Evolutionary conservation across 2,113 vertebrate species (phyloP).

Genomic region (Poeciliopsis prolifica): DNA sequence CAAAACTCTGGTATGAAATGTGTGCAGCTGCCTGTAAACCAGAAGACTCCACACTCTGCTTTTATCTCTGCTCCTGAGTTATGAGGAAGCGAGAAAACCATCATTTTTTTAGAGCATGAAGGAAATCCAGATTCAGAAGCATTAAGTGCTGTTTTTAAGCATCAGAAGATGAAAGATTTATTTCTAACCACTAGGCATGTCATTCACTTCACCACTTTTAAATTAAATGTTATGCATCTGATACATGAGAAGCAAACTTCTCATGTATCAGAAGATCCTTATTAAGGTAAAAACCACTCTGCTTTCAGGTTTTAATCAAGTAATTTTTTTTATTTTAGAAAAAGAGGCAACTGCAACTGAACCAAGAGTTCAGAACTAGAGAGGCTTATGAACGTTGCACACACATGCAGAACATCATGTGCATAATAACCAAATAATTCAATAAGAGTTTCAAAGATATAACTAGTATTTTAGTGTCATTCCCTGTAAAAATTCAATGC

Average conservation of each 20-base stretch:
- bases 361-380: not conserved
- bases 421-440: no score
- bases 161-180: slow-evolving; percentile 14
- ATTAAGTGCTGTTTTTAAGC: slow-evolving; percentile 19
- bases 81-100: slow-evolving; percentile 14
- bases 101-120: slow-evolving; percentile 16
- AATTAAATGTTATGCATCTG: not conserved
- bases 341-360: not conserved
- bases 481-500: no score
- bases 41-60: slow-evolving; percentile 14
- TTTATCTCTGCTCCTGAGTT: slow-evolving; percentile 4
- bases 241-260: no score
- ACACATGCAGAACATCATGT: not conserved
- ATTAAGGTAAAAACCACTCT: not conserved
- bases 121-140: slow-evolving; percentile 3
- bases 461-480: no score
- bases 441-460: no score
- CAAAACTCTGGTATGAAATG: slow-evolving; percentile 26
- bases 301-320: not conserved
- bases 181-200: slow-evolving; percentile 27
- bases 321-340: not conserved
- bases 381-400: not conserved
- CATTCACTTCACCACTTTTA: slow-evolving; percentile 19
- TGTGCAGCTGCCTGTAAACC: slow-evolving; percentile 34
- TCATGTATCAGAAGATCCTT: no score